A percentile compares a stretch with the other conserved stretches of the same genome.
phyloP scores from a whole-genome alignment of 2,113 vertebrate species.

The Blennius ocellaris region DNA sequence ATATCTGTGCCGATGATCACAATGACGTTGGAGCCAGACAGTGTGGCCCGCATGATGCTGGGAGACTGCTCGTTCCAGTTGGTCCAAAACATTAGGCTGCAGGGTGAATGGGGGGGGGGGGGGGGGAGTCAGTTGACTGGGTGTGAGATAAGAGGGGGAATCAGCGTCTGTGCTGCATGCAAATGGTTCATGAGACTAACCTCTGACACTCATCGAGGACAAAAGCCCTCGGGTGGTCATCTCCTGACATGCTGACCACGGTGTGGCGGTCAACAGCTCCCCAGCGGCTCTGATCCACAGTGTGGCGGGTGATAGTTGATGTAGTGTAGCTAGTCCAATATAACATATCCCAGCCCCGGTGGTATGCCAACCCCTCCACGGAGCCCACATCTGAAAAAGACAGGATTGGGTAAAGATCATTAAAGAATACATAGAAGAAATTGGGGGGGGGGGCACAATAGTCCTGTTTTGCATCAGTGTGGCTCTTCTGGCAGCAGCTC shows the following conservation, averaged over 20 bases:
- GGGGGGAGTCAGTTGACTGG: too few species aligned
- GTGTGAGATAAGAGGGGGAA: not conserved
- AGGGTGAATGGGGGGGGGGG: not conserved
- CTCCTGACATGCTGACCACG: constrained; percentile 96
- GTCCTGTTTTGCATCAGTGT: constrained; percentile 37
- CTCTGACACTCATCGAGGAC: constrained; percentile 96
- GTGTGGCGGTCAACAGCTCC: constrained; percentile 92
- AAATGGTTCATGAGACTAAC: constrained; percentile 75
- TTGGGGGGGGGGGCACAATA: constrained; percentile 30
- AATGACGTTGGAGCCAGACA: constrained; percentile 90
- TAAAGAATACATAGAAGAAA: not conserved
- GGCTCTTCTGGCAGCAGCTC: constrained; percentile 51
- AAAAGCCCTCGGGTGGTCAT: constrained; percentile 95
- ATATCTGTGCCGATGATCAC: constrained; percentile 96
- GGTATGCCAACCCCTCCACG: constrained; percentile 96
- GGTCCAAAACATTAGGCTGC: constrained; percentile 92
- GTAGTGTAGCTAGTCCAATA: constrained; percentile 99
- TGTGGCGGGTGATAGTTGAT: constrained; percentile 95
- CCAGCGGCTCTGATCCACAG: constrained; percentile 90
- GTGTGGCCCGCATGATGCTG: constrained; percentile 97
- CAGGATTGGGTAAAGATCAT: not conserved
- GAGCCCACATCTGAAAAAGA: constrained; percentile 90
- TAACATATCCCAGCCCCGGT: constrained; percentile 93
- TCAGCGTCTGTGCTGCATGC: too few species aligned
- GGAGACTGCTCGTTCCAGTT: constrained; percentile 99